Evolutionary conservation across 2,888 invertebrate genomes (phyloP).

Genomic region (Lasioglossum malachurum): DNA sequence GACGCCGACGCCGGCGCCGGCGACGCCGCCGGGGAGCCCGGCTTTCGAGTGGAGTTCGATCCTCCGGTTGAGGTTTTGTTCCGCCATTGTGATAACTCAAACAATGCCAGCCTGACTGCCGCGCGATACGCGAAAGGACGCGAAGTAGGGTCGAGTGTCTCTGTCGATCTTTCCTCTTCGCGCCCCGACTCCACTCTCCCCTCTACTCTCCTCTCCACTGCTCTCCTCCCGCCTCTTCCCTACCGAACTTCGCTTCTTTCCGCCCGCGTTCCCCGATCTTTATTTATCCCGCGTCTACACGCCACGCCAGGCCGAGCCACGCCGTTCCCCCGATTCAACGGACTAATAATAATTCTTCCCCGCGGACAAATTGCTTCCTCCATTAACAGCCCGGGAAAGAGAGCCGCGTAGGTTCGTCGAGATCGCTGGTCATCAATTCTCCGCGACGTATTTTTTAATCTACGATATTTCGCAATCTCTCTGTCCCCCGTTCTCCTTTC

Average conservation of each 20-base stretch:
- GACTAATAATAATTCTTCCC: constrained; percentile 10
- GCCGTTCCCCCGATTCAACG: background rate
- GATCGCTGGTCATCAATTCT: constrained; percentile 7
- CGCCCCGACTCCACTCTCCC: constrained; percentile 21
- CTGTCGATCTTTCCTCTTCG: constrained; percentile 43
- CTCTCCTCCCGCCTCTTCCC: background rate
- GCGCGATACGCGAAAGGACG: constrained; percentile 64
- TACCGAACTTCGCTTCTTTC: constrained; percentile 5
- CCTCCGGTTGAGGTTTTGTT: constrained; percentile 78
- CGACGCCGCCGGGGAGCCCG: constrained; percentile 43
- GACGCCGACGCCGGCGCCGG: constrained; percentile 22
- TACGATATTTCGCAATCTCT: background rate
- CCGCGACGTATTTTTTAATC: constrained; percentile 7
- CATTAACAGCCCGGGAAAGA: constrained; percentile 11
- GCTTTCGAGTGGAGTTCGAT: constrained; percentile 76
- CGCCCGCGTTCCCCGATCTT: background rate
- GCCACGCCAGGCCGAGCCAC: background rate
- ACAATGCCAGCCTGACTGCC: constrained; percentile 75
- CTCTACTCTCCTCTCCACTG: background rate
- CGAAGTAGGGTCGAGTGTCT: constrained; percentile 62
- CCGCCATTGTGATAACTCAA: constrained; percentile 81
- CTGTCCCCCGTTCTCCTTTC: background rate
- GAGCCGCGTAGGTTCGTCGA: background rate
- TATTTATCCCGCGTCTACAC: background rate
- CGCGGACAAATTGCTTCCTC: constrained; percentile 12